A percentile compares a stretch with the other conserved stretches of the same genome.
Conservation (phyloP, 2,888 invertebrate genomes). For the Parnassius smintheus region DNA sequence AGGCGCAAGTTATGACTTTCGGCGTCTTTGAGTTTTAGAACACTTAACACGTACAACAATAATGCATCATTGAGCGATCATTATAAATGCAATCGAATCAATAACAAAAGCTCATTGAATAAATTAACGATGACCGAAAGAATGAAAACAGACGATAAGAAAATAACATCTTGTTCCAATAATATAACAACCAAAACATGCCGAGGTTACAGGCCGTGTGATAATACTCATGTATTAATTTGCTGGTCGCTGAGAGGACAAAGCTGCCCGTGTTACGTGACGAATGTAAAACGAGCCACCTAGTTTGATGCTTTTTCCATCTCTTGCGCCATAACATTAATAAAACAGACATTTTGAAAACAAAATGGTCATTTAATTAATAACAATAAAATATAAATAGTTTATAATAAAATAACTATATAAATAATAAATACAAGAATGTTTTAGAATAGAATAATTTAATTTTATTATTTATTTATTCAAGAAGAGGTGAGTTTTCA, state of each 20-base stretch:
- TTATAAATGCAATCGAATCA: constrained; percentile 7
- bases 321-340: background rate
- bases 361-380: no score
- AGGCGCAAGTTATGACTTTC: constrained; percentile 1
- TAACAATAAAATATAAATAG: no score
- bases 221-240: constrained; percentile 68
- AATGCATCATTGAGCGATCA: background rate
- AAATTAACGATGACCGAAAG: constrained; percentile 38
- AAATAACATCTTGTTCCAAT: constrained; percentile 47
- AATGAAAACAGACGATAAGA: constrained; percentile 35
- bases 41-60: background rate
- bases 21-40: constrained; percentile 1
- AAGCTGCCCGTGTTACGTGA: constrained; percentile 31
- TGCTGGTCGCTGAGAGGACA: constrained; percentile 42
- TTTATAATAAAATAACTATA: no score
- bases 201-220: constrained; percentile 46
- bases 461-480: no score
- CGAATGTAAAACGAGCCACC: constrained; percentile 24
- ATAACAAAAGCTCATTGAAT: constrained; percentile 32
- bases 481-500: no score
- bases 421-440: no score
- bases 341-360: no score
- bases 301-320: background rate
- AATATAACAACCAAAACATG: constrained; percentile 55
- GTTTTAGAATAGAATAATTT: no score